Percentiles rank a stretch among this genome's conserved stretches.
Conservation (phyloP, 2,888 invertebrate species). For the Hartigia nigra region DNA sequence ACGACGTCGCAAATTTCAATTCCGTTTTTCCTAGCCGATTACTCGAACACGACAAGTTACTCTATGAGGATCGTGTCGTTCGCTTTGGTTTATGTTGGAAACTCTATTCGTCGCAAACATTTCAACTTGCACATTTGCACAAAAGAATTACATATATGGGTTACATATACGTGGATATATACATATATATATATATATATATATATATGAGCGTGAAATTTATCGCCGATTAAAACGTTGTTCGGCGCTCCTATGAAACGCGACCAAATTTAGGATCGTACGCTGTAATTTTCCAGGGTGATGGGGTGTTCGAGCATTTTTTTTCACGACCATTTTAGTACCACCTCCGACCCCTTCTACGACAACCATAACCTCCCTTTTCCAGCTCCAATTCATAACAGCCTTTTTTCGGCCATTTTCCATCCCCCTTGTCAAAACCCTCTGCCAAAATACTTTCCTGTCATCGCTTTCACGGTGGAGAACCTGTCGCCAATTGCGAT, state of each 20-base stretch:
- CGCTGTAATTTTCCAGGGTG: neutral
- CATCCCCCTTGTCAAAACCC: neutral
- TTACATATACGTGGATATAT: neutral
- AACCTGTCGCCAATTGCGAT: neutral
- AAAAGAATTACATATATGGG: neutral
- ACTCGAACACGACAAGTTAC: slow-evolving; percentile 31
- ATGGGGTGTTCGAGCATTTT: neutral
- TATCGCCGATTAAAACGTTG: slow-evolving; percentile 6
- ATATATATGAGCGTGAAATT: neutral
- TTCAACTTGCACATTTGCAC: neutral
- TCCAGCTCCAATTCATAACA: neutral
- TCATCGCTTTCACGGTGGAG: neutral
- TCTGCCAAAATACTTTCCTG: neutral
- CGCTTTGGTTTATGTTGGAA: slow-evolving; percentile 19
- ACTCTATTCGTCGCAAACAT: neutral
- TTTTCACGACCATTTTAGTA: neutral
- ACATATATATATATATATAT: neutral
- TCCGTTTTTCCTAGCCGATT: neutral
- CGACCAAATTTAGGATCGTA: neutral
- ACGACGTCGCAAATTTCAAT: neutral
- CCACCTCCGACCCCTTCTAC: neutral
- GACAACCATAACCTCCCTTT: neutral
- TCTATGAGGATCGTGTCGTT: slow-evolving; percentile 26
- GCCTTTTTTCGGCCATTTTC: neutral
- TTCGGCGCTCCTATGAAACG: neutral